Conservation (phyloP, 1,140 invertebrate species). For the Chironomus tepperi region DNA sequence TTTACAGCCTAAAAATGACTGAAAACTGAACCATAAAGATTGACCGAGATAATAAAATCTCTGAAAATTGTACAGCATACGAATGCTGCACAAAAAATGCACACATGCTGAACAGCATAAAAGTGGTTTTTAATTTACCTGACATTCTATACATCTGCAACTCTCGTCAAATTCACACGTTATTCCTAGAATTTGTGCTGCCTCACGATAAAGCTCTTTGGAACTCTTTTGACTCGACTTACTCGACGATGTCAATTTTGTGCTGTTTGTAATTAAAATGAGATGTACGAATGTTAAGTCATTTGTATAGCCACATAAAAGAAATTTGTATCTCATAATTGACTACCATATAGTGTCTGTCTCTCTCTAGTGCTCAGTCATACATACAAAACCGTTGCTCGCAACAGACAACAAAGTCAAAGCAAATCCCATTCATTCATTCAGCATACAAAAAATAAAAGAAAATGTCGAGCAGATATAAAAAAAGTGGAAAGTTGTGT, state of each 20-base stretch:
- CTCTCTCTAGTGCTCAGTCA: too few species aligned
- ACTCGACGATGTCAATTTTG: neutral
- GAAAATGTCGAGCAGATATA: neutral
- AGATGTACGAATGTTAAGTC: neutral
- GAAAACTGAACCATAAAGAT: too few species aligned
- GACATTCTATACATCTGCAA: slow-evolving; percentile 15
- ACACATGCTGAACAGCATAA: too few species aligned
- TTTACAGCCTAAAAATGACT: too few species aligned
- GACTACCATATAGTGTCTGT: too few species aligned
- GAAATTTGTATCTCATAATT: too few species aligned
- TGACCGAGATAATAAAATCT: too few species aligned
- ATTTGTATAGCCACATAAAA: too few species aligned
- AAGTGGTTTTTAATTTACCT: slow-evolving; percentile 9
- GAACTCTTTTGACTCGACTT: slow-evolving; percentile 11
- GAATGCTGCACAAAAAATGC: too few species aligned
- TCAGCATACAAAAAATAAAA: neutral
- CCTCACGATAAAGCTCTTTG: slow-evolving; percentile 16
- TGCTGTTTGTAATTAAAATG: neutral
- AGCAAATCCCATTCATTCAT: neutral
- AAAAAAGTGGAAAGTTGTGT: slow-evolving; percentile 1
- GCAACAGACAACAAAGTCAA: too few species aligned
- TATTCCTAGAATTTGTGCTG: neutral
- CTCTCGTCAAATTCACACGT: slow-evolving; percentile 5
- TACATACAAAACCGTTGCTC: too few species aligned
- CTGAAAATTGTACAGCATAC: too few species aligned